Conservation (phyloP, 1,140 invertebrate genomes). For the Chelonus insularis region DNA sequence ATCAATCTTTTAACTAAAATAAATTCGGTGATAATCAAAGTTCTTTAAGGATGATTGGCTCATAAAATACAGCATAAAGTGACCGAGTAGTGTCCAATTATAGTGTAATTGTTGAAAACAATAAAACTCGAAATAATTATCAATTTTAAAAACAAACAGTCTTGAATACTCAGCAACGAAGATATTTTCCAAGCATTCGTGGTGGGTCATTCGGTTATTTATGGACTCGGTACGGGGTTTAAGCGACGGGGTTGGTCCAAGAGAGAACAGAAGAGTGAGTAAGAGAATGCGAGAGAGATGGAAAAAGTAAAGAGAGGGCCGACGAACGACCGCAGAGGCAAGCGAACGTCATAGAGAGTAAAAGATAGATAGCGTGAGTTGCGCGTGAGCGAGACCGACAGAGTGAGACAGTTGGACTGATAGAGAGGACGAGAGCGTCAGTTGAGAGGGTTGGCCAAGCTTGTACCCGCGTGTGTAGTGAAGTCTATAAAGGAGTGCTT, state of each 20-base stretch:
- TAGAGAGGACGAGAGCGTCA: slow-evolving; percentile 31
- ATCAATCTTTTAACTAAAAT: too few relatives aligned
- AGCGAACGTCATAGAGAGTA: background rate
- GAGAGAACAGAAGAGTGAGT: background rate
- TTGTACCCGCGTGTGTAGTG: slow-evolving; percentile 52
- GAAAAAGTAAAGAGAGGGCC: background rate
- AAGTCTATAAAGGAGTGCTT: slow-evolving; percentile 60
- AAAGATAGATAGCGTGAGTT: background rate
- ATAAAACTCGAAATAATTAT: too few relatives aligned
- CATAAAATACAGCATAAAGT: too few relatives aligned
- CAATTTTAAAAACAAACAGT: background rate
- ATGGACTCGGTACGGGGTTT: slow-evolving; percentile 36
- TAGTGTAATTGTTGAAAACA: too few relatives aligned
- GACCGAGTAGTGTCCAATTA: too few relatives aligned
- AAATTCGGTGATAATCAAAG: too few relatives aligned
- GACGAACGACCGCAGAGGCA: background rate
- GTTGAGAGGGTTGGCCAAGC: slow-evolving; percentile 49
- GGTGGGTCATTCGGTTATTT: slow-evolving; percentile 56
- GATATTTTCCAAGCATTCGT: slow-evolving; percentile 38
- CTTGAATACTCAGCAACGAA: background rate
- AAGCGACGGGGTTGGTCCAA: slow-evolving; percentile 3
- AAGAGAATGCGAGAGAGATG: slow-evolving; percentile 7
- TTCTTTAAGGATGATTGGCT: too few relatives aligned
- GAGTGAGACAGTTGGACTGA: slow-evolving; percentile 26
- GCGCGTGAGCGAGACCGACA: slow-evolving; percentile 4